Evolutionary conservation across 2,888 invertebrate species (phyloP).

Genomic region (Steinernema scapterisci): DNA sequence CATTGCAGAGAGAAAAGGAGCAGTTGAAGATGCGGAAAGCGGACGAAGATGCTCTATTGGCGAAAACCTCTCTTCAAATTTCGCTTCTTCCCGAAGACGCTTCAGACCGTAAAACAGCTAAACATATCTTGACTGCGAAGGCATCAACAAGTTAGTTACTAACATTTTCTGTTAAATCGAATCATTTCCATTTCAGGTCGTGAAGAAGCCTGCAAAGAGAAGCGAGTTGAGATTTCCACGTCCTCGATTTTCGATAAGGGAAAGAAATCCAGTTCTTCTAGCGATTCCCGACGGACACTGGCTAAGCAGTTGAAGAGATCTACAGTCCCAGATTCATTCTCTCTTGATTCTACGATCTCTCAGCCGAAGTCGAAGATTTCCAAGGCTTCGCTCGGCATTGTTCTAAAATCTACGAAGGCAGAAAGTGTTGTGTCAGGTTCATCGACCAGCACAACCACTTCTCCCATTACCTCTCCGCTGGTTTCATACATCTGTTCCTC

Average conservation of each 20-base stretch:
- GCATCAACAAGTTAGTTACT: conserved; percentile 53
- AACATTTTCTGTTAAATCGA: not conserved
- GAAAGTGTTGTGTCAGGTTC: not conserved
- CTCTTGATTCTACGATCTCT: not conserved
- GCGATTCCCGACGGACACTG: not conserved
- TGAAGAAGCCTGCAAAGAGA: conserved; percentile 36
- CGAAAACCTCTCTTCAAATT: conserved; percentile 52
- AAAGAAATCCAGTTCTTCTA: not conserved
- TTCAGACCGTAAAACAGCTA: conserved; percentile 57
- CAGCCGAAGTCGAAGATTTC: too few species aligned
- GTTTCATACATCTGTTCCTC: not conserved
- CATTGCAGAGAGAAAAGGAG: conserved; percentile 55
- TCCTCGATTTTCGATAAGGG: conserved; percentile 31
- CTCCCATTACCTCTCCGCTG: not conserved
- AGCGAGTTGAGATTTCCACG: conserved; percentile 33
- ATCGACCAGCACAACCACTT: too few species aligned
- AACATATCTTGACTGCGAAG: conserved; percentile 51
- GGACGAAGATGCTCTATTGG: conserved; percentile 53
- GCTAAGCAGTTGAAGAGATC: not conserved
- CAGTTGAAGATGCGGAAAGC: conserved; percentile 51
- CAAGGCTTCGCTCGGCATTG: not conserved
- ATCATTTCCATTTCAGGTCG: not conserved
- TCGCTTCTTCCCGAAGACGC: conserved; percentile 52
- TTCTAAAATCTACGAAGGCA: not conserved
- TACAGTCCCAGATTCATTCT: not conserved